These are phyloP conservation scores for Cataglyphis albicans DNA, from an alignment of 2,888 invertebrate species.

Conservation along the genomic window DNA sequence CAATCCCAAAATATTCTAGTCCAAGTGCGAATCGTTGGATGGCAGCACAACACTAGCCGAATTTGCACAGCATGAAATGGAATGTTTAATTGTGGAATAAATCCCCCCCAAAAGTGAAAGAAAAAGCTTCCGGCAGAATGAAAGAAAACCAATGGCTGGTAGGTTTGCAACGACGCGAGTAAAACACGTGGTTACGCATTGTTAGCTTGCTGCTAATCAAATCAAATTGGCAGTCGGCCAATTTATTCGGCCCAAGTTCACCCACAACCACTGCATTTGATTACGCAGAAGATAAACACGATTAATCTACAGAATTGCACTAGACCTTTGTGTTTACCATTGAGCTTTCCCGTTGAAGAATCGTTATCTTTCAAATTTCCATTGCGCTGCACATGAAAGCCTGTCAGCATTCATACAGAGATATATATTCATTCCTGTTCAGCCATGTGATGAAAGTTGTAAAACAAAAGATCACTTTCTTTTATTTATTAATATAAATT, in stretches of 20 bases:
- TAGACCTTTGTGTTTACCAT: slow-evolving; percentile 16
- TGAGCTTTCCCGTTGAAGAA: neutral
- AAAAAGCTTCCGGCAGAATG: slow-evolving; percentile 24
- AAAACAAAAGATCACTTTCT: neutral
- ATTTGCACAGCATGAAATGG: neutral
- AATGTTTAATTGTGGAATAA: neutral
- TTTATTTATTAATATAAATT: neutral
- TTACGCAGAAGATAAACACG: slow-evolving; percentile 41
- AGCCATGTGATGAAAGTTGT: neutral
- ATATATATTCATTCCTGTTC: neutral
- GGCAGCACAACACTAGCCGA: slow-evolving; percentile 37
- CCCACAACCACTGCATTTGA: slow-evolving; percentile 25
- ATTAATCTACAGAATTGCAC: slow-evolving; percentile 19
- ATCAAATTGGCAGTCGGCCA: slow-evolving; percentile 69
- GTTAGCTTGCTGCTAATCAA: slow-evolving; percentile 33
- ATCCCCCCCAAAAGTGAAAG: neutral
- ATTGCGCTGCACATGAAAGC: neutral
- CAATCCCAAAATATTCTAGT: slow-evolving; percentile 37
- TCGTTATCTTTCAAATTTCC: neutral
- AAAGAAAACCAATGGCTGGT: slow-evolving; percentile 23
- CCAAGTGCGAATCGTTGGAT: slow-evolving; percentile 18
- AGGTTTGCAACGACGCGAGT: slow-evolving; percentile 1
- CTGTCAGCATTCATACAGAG: neutral
- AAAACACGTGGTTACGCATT: slow-evolving; percentile 59
- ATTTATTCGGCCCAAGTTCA: slow-evolving; percentile 44